Conservation (phyloP, 2,888 invertebrate species). For the Ormyrus nitidulus region DNA sequence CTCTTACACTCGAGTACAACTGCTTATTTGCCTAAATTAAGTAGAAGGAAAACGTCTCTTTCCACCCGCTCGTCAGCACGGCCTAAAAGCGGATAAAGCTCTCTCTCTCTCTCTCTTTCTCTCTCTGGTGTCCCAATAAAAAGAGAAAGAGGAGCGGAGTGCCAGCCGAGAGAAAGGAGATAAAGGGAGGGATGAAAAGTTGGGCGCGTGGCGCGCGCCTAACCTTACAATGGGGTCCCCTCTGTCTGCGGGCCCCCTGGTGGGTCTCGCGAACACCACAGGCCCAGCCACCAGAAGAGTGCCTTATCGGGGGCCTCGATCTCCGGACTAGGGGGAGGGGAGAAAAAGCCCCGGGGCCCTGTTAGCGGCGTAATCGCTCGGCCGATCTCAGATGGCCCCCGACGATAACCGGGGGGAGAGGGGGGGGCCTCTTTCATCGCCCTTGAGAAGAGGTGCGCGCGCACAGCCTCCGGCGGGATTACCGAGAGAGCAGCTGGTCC, state of each 20-base stretch:
- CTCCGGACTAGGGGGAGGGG: conserved; percentile 45
- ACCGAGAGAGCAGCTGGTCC: conserved; percentile 68
- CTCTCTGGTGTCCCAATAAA: not conserved
- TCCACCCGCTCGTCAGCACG: conserved; percentile 27
- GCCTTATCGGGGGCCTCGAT: conserved; percentile 63
- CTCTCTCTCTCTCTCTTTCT: too few species aligned
- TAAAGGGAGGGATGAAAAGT: not conserved
- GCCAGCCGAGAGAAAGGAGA: conserved; percentile 7
- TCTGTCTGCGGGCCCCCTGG: conserved; percentile 67
- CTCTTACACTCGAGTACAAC: conserved; percentile 54
- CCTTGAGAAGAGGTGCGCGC: conserved; percentile 50
- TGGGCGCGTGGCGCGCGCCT: conserved; percentile 25
- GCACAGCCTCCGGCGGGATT: conserved; percentile 64
- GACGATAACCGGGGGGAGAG: conserved; percentile 69
- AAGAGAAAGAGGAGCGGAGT: conserved; percentile 25
- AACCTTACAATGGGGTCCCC: conserved; percentile 20
- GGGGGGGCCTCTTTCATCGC: conserved; percentile 63
- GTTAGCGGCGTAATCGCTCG: conserved; percentile 69
- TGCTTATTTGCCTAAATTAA: conserved; percentile 63
- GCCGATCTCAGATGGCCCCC: conserved; percentile 71
- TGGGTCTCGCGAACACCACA: conserved; percentile 72
- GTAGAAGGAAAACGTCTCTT: conserved; percentile 55
- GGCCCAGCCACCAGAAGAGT: conserved; percentile 58
- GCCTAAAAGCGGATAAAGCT: conserved; percentile 1
- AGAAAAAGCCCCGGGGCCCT: conserved; percentile 66